A percentile compares a stretch with the other conserved stretches of the same genome.
phyloP scores from a whole-genome alignment of 1,140 invertebrate genomes.

The Antheraea mylitta region DNA sequence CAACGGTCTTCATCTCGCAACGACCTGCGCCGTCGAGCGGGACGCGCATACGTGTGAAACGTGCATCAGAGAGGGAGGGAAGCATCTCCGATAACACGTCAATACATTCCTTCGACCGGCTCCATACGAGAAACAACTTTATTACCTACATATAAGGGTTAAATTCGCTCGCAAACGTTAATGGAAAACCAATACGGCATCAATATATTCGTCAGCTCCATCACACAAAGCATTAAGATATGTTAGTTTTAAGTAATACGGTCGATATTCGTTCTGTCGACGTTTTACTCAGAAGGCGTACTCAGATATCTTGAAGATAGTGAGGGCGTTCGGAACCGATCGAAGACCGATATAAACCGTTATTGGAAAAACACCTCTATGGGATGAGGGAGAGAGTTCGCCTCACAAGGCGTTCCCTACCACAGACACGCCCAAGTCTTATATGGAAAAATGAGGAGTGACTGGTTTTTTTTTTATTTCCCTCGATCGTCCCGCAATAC shows the following conservation, averaged over 20 bases:
- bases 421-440: conserved; percentile 66
- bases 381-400: conserved; percentile 45
- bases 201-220: conserved; percentile 65
- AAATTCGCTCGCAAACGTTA: conserved; percentile 40
- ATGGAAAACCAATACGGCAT: conserved; percentile 77
- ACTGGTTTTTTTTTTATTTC: conserved; percentile 37
- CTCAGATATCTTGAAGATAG: conserved; percentile 77
- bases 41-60: conserved; percentile 55
- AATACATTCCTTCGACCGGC: conserved; percentile 64
- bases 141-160: conserved; percentile 23
- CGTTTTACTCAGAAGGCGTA: conserved; percentile 70
- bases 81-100: conserved; percentile 73
- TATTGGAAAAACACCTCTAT: conserved; percentile 73
- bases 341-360: conserved; percentile 58
- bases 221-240: conserved; percentile 28
- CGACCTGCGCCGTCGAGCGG: conserved; percentile 56
- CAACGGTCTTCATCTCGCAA: conserved; percentile 57
- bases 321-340: conserved; percentile 72
- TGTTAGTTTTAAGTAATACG: conserved; percentile 35
- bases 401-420: conserved; percentile 54
- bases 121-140: conserved; percentile 43
- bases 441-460: conserved; percentile 56
- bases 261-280: conserved; percentile 32
- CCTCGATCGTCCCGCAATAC: conserved; percentile 38
- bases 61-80: conserved; percentile 57